phyloP scores from a whole-genome alignment of 1,140 invertebrate species.

The Antheraea pernyi region DNA sequence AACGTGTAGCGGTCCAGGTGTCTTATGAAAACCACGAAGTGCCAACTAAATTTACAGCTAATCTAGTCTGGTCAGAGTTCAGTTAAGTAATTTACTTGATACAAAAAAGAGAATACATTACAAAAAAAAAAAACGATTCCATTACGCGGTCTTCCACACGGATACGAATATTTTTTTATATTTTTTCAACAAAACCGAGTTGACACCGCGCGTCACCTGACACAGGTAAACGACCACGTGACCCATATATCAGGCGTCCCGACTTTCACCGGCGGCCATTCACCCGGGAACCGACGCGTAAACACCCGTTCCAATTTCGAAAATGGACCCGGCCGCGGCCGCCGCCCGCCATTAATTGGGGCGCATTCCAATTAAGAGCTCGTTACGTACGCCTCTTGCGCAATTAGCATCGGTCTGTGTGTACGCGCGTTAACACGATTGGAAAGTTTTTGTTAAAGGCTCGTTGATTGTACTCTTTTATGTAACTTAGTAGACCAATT shows the following conservation, averaged over 20 bases:
- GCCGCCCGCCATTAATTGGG: slow-evolving; percentile 62
- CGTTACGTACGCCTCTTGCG: slow-evolving; percentile 66
- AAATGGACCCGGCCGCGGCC: slow-evolving; percentile 40
- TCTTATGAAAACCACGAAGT: not conserved
- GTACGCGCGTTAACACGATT: slow-evolving; percentile 9
- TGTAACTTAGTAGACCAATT: not conserved
- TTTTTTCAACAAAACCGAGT: not conserved
- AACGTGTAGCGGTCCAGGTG: no score
- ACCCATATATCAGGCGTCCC: slow-evolving; percentile 58
- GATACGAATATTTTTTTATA: not conserved
- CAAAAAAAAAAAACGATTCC: no score
- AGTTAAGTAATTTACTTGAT: not conserved
- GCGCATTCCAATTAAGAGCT: slow-evolving; percentile 73
- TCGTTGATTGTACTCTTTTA: slow-evolving; percentile 6
- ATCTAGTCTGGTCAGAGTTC: not conserved
- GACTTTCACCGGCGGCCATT: slow-evolving; percentile 70
- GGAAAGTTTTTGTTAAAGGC: slow-evolving; percentile 24
- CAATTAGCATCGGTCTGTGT: slow-evolving; percentile 53
- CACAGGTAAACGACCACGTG: slow-evolving; percentile 69
- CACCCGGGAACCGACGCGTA: slow-evolving; percentile 62
- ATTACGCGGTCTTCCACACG: no score
- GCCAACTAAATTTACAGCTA: not conserved
- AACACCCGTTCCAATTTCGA: slow-evolving; percentile 57
- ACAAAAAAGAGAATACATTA: not conserved
- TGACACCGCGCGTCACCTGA: slow-evolving; percentile 41